Percentiles rank a stretch among this genome's conserved stretches.
Conservation (phyloP, 2,113 vertebrate species). For the Brachypodius melanocephalos region DNA sequence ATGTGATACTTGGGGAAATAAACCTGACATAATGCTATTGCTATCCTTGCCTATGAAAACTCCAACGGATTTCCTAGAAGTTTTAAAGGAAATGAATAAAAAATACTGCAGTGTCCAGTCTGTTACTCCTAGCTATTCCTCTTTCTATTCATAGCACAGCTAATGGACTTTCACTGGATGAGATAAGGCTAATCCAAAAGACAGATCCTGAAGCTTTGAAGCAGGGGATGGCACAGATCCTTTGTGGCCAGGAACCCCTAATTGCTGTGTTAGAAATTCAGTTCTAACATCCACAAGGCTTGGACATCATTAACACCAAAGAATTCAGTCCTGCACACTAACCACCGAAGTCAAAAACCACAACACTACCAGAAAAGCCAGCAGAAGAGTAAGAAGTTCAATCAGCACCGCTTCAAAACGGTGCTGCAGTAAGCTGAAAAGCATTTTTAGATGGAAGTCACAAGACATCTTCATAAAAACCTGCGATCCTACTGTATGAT, state of each 20-base stretch:
- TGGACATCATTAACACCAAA: neutral
- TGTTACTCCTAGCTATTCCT: neutral
- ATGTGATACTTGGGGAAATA: neutral
- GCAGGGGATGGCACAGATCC: neutral
- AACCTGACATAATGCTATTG: neutral
- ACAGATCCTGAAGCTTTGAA: slow-evolving; percentile 13
- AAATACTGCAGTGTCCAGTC: neutral
- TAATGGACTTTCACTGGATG: neutral
- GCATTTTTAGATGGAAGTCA: neutral
- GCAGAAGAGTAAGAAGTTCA: neutral
- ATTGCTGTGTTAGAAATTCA: neutral
- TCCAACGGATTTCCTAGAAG: neutral
- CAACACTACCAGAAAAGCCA: neutral
- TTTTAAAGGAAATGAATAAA: neutral
- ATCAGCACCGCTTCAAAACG: neutral
- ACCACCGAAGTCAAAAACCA: neutral
- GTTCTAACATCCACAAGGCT: neutral
- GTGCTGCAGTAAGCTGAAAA: neutral
- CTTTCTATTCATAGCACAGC: neutral
- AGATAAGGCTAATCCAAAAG: neutral
- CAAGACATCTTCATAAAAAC: neutral
- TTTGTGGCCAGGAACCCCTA: neutral
- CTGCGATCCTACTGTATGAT: neutral
- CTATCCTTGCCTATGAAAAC: neutral
- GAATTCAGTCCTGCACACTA: neutral